These are phyloP conservation scores for Cryptus viduatorius DNA, from an alignment of 2,888 invertebrate species.

Conservation along the genomic window DNA sequence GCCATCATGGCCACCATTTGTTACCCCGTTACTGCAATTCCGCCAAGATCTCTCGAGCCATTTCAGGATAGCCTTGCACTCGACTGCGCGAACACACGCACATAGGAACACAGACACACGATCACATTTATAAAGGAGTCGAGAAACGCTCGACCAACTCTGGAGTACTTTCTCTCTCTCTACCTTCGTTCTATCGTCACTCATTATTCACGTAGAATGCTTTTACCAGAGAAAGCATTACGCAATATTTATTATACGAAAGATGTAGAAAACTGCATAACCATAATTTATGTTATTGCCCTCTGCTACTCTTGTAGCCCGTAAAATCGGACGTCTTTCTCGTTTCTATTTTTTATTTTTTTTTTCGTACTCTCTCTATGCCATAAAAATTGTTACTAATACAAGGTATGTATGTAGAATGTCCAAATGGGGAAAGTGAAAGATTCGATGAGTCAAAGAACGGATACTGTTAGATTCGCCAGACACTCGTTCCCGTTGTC, in stretches of 20 bases:
- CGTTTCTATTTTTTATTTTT: background rate
- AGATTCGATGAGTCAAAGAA: conserved; percentile 16
- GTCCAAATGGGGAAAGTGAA: background rate
- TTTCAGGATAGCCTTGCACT: conserved; percentile 66
- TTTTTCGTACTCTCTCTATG: background rate
- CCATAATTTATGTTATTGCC: background rate
- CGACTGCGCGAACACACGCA: conserved; percentile 48
- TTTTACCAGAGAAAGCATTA: conserved; percentile 21
- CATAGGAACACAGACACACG: conserved; percentile 10
- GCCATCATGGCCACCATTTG: conserved; percentile 78
- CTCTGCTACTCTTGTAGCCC: background rate
- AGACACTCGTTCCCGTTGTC: conserved; percentile 46
- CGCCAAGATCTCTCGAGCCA: conserved; percentile 70
- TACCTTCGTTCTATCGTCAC: conserved; percentile 36
- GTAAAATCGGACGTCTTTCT: background rate
- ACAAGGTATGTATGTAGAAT: background rate
- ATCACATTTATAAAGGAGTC: conserved; percentile 52
- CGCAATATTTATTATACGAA: conserved; percentile 27
- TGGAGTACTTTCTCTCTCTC: conserved; percentile 3
- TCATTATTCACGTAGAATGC: conserved; percentile 47
- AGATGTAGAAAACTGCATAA: conserved; percentile 1
- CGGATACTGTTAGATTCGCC: conserved; percentile 10
- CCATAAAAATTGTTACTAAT: background rate
- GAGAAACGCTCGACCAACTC: conserved; percentile 50
- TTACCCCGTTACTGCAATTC: conserved; percentile 71